phyloP scores from a whole-genome alignment of 2,113 vertebrate species.

The Poeciliopsis turrubarensis region DNA sequence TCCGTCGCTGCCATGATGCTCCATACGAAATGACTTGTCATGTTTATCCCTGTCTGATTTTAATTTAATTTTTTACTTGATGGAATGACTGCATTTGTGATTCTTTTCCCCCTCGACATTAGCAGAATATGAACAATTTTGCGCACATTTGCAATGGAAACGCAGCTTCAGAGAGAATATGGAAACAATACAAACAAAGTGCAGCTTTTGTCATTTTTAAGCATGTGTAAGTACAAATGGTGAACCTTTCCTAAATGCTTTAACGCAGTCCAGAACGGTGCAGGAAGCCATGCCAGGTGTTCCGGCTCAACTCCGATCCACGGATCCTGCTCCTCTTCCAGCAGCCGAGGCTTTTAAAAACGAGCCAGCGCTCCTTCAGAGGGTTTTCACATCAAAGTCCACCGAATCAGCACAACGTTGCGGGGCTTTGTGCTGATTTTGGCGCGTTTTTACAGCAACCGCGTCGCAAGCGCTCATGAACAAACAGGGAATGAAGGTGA shows the following conservation, averaged over 20 bases:
- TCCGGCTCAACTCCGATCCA: background rate
- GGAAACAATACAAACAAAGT: slow-evolving; percentile 38
- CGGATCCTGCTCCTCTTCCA: background rate
- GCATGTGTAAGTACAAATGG: slow-evolving; percentile 8
- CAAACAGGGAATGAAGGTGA: background rate
- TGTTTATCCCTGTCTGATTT: no score
- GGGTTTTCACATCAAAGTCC: slow-evolving; percentile 16
- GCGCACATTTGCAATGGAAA: no score
- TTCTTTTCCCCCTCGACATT: no score
- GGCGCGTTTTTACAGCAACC: slow-evolving; percentile 14
- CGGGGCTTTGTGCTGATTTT: slow-evolving; percentile 11
- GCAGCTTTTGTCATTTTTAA: background rate
- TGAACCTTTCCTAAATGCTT: slow-evolving; percentile 22
- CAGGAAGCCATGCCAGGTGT: slow-evolving; percentile 1
- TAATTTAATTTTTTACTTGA: no score
- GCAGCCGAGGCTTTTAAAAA: background rate
- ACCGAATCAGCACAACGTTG: background rate
- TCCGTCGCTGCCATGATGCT: no score
- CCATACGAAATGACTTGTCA: no score
- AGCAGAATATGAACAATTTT: no score
- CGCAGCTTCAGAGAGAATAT: background rate
- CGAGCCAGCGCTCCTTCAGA: slow-evolving; percentile 10
- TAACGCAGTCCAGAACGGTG: background rate
- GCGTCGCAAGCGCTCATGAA: slow-evolving; percentile 4
- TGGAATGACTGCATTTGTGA: no score